Evolutionary conservation across 2,113 vertebrate genomes (phyloP).

Genomic region (Echinops telfairi): DNA sequence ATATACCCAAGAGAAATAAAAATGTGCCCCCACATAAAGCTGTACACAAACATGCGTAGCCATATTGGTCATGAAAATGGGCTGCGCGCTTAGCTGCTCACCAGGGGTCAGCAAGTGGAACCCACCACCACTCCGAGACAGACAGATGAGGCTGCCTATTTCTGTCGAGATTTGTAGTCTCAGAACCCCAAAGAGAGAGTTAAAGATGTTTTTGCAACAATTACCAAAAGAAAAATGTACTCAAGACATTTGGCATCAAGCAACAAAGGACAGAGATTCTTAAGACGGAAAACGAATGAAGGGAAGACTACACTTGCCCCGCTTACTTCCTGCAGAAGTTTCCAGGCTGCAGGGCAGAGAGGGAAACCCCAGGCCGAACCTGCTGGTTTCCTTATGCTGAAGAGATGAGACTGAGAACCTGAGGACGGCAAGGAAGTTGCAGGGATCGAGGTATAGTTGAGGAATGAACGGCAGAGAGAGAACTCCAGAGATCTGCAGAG

Average conservation of each 20-base stretch:
- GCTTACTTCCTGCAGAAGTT: not conserved
- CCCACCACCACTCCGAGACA: not conserved
- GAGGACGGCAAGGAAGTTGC: not conserved
- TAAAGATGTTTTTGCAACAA: not conserved
- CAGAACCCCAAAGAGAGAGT: too few relatives aligned
- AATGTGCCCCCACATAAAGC: too few relatives aligned
- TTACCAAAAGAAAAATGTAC: not conserved
- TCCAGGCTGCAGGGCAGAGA: not conserved
- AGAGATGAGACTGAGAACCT: not conserved
- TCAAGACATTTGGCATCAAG: not conserved
- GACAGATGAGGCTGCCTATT: not conserved
- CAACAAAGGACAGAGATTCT: not conserved
- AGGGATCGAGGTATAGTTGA: not conserved
- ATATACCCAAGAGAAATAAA: too few relatives aligned
- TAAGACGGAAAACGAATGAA: slow-evolving; percentile 5
- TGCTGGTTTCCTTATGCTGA: not conserved
- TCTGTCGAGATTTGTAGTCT: too few relatives aligned
- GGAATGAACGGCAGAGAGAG: not conserved
- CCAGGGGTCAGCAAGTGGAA: too few relatives aligned
- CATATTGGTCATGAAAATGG: too few relatives aligned
- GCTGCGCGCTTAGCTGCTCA: too few relatives aligned
- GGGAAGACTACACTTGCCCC: not conserved
- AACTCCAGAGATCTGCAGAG: not conserved
- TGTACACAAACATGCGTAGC: too few relatives aligned
- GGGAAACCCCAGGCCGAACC: not conserved